Base-by-base conservation (phyloP, 2,888 invertebrate genomes). In the Athalia rosae region DNA sequence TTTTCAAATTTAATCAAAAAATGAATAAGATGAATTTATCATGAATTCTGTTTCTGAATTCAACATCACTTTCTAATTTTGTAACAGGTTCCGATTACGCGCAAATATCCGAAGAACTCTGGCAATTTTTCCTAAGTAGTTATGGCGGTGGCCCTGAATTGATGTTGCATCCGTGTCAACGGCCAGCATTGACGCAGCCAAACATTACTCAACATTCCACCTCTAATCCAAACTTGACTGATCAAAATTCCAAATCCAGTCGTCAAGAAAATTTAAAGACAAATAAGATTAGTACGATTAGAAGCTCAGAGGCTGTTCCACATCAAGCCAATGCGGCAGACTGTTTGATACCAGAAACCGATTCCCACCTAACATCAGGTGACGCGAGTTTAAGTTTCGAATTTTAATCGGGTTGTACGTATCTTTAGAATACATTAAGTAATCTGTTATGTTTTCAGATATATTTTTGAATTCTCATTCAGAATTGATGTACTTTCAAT, bases 81-180 rank as follows among this genome's bases (percentile, higher is more conserved):
- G 66, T 79, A 77, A 58, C 81, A 90, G 92, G 91, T 80, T 91
- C 92, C 41, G 93, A 93, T 84, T 95, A 95, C 88, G 95, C 95
- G 0, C 96, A 97, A 86, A 92, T 98, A 63, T 95, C 96, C 82
- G 94, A 95, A 83, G 95, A 95, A 61, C 92, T 96, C 77, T 98
- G 98, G 98, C 92, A 94, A 81, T 98, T 97, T 91, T 95, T 98
- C 88, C 92, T 94, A 76, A 92, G 92, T 79, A 96, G 95, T 76
- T 98, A 98, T 88, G 96, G 96, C 8, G 98, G 98, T 0, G 98
- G 98, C 0, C 98, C 98, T 0, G 96, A 96, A 86, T 92, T 97
- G 61, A 87, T 92, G 81, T 83, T 92, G 41, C 88, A 89, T 77
- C 87, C 89, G 4, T 88, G 87, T 81, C 89, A 89, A 81, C 86